A percentile compares a stretch with the other conserved stretches of the same genome.
These are phyloP conservation scores for Allobates femoralis DNA, from an alignment of 2,797 vertebrate species.

Conservation along the genomic window DNA sequence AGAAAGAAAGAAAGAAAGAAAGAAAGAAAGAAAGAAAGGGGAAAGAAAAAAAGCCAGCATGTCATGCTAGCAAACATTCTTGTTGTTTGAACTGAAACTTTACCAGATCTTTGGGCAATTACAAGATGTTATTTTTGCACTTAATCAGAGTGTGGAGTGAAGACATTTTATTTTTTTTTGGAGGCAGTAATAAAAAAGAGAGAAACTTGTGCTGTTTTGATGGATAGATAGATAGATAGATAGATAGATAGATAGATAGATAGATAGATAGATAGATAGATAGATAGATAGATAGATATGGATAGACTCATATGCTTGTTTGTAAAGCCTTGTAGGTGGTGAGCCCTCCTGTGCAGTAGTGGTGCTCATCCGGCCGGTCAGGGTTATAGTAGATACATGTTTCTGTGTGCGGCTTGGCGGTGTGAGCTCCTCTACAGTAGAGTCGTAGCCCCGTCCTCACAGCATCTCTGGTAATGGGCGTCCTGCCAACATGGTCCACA, in stretches of 20 bases:
- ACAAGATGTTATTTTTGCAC: too few relatives aligned
- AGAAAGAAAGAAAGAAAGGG: too few relatives aligned
- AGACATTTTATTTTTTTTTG: too few relatives aligned
- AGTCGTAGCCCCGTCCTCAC: not conserved
- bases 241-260: not conserved
- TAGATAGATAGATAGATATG: not conserved
- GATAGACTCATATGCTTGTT: too few relatives aligned
- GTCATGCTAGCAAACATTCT: too few relatives aligned
- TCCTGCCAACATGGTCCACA: conserved; percentile 9
- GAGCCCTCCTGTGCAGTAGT: not conserved
- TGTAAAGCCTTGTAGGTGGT: too few relatives aligned
- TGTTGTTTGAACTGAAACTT: too few relatives aligned
- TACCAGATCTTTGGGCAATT: too few relatives aligned
- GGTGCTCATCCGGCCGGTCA: not conserved
- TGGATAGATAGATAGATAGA: not conserved
- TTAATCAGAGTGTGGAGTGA: too few relatives aligned
- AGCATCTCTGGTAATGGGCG: conserved; percentile 21
- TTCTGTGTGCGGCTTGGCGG: not conserved
- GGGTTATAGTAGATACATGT: not conserved
- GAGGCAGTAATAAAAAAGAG: too few relatives aligned
- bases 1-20: too few relatives aligned
- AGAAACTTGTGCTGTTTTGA: not conserved
- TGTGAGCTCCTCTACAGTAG: not conserved
- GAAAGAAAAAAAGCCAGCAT: too few relatives aligned
- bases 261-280: not conserved